Conservation (phyloP, 2,888 invertebrate genomes). For the Callosobruchus maculatus region DNA sequence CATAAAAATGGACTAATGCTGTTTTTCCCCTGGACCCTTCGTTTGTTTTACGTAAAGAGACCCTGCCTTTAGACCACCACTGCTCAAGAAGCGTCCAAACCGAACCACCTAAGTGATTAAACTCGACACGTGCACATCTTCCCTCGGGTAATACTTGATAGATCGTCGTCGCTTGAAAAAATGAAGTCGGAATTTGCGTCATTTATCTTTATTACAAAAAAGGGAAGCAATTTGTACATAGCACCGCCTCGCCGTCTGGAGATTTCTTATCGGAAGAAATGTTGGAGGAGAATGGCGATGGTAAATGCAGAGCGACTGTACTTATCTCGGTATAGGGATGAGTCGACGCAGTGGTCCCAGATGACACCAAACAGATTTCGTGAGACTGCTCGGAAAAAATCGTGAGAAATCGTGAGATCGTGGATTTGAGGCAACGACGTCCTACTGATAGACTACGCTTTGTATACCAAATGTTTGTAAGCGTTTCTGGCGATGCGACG, state of each 20-base stretch:
- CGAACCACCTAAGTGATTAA: slow-evolving; percentile 34
- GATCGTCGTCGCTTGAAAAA: slow-evolving; percentile 36
- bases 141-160: slow-evolving; percentile 36
- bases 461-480: no score
- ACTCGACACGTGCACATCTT: slow-evolving; percentile 36
- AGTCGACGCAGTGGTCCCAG: no score
- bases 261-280: background rate
- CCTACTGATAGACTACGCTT: no score
- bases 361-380: no score
- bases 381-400: no score
- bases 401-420: no score
- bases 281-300: background rate
- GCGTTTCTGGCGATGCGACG: no score
- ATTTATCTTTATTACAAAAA: slow-evolving; percentile 38
- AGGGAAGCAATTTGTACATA: slow-evolving; percentile 10
- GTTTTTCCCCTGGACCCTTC: no score
- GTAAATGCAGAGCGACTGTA: background rate
- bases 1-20: no score
- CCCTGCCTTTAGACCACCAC: background rate
- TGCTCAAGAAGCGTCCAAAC: slow-evolving; percentile 1
- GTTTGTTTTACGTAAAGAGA: no score
- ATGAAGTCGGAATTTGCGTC: slow-evolving; percentile 35
- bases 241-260: background rate
- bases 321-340: background rate
- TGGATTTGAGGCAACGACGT: no score